phyloP scores from a whole-genome alignment of 53 echinoderm and acorn worm genomes.

The Zoroaster sp. region DNA sequence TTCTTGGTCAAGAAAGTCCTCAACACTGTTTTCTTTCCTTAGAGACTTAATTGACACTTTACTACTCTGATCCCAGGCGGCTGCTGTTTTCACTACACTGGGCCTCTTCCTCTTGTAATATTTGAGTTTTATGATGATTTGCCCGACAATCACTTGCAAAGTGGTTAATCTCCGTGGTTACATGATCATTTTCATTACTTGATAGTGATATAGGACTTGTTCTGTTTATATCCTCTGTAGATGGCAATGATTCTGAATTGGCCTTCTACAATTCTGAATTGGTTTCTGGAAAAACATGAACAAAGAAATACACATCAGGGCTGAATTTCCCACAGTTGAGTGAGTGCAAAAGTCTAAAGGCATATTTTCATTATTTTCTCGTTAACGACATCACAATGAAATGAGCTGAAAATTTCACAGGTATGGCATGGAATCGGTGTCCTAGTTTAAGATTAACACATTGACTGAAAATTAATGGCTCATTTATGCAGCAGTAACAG shows the following conservation, averaged over 20 bases:
- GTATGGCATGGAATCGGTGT: background rate
- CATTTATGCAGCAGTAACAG: too few relatives aligned
- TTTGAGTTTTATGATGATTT: background rate
- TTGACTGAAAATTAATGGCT: background rate
- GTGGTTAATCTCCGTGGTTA: background rate
- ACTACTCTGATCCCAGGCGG: background rate
- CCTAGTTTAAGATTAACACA: background rate
- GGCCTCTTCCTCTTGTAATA: background rate
- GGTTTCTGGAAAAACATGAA: background rate
- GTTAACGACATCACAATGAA: background rate
- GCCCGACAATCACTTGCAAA: background rate
- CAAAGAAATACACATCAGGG: too few relatives aligned
- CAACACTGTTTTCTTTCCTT: background rate
- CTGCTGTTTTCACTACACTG: background rate
- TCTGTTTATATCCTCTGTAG: background rate
- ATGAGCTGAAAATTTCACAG: background rate
- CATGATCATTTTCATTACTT: background rate
- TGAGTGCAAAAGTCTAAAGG: too few relatives aligned
- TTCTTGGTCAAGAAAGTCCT: background rate
- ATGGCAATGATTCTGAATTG: background rate
- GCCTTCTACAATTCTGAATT: background rate
- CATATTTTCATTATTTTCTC: background rate
- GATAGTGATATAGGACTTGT: slow-evolving; percentile 30
- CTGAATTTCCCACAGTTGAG: too few relatives aligned
- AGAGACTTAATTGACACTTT: background rate